Percentiles rank a stretch among this genome's conserved stretches.
Conservation (phyloP, 2,113 vertebrate species). For the Castor canadensis region DNA sequence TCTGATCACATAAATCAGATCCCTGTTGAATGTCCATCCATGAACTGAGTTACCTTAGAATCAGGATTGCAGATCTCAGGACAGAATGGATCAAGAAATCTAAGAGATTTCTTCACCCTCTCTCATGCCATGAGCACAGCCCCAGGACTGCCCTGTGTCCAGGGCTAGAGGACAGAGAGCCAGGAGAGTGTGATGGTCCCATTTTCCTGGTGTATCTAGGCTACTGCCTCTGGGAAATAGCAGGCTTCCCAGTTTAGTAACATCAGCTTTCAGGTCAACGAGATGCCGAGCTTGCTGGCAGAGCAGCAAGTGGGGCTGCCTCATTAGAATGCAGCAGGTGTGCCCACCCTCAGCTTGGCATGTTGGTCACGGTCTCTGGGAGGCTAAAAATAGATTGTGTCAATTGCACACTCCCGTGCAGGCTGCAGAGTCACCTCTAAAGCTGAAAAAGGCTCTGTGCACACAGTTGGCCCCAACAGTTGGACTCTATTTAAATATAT, state of each 20-base stretch:
- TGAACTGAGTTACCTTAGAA: background rate
- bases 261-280: slow-evolving; percentile 62
- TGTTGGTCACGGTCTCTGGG: slow-evolving; percentile 64
- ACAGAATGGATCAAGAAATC: background rate
- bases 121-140: background rate
- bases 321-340: slow-evolving; percentile 80
- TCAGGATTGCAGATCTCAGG: background rate
- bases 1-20: background rate
- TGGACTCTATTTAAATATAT: slow-evolving; percentile 64
- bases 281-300: slow-evolving; percentile 57
- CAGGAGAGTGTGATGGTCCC: slow-evolving; percentile 17
- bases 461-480: slow-evolving; percentile 62
- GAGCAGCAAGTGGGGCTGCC: slow-evolving; percentile 29
- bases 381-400: slow-evolving; percentile 80
- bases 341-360: slow-evolving; percentile 71
- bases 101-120: background rate
- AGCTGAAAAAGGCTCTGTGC: slow-evolving; percentile 43
- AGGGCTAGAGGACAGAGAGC: background rate
- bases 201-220: slow-evolving; percentile 71
- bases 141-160: background rate
- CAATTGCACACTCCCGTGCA: slow-evolving; percentile 67
- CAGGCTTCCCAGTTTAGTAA: slow-evolving; percentile 72
- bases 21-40: background rate
- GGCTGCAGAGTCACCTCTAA: slow-evolving; percentile 73
- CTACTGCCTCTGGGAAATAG: slow-evolving; percentile 77